Evolutionary conservation across 1,140 invertebrate species (phyloP).

Genomic region (Pogonognathellus flavescens): DNA sequence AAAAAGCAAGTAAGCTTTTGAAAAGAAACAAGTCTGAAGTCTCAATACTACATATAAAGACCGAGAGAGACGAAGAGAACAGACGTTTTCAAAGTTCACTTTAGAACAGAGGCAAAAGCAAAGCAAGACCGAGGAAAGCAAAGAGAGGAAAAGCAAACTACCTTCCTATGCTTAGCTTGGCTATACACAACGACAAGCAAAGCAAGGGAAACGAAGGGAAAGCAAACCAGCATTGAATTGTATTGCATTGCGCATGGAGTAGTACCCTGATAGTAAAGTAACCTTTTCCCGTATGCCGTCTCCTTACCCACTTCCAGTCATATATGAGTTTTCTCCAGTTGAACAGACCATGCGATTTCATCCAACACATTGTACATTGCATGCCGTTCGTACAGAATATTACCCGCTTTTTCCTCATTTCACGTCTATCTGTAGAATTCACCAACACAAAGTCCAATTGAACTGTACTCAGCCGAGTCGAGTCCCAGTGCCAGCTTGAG

Average conservation of each 20-base stretch:
- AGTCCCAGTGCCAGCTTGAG: conserved; percentile 29
- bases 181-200: background rate
- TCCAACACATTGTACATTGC: background rate
- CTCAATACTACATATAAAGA: background rate
- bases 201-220: conserved; percentile 7
- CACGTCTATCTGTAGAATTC: conserved; percentile 26
- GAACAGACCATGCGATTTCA: conserved; percentile 43
- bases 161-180: background rate
- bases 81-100: conserved; percentile 24
- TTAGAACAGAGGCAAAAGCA: background rate
- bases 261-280: conserved; percentile 29
- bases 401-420: conserved; percentile 49
- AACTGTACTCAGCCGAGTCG: conserved; percentile 15
- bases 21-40: background rate
- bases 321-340: conserved; percentile 54
- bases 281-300: conserved; percentile 40
- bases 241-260: conserved; percentile 50
- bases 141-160: conserved; percentile 16
- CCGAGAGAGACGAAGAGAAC: conserved; percentile 3
- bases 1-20: conserved; percentile 1
- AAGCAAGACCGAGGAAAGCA: background rate
- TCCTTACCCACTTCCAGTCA: conserved; percentile 37
- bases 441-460: conserved; percentile 21
- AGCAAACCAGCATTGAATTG: conserved; percentile 35
- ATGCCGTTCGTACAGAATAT: conserved; percentile 41